These are phyloP conservation scores for Coboldia fuscipes DNA, from an alignment of 1,140 invertebrate genomes.

Conservation along the genomic window DNA sequence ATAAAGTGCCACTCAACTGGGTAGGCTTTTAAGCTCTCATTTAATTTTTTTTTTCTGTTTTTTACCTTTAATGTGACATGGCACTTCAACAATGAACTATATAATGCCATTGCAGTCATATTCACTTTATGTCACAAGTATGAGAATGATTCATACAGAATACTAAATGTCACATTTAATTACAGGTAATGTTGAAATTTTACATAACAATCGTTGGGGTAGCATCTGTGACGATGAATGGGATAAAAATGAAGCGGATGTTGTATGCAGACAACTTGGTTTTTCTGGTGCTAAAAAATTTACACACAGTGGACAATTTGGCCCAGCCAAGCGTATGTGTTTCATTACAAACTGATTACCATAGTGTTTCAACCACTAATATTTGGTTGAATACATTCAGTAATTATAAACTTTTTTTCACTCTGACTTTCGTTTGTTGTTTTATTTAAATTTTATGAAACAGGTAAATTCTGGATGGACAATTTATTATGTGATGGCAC, in stretches of 20 bases:
- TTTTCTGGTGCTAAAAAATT: constrained; percentile 32
- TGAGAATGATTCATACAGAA: no score
- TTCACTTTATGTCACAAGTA: no score
- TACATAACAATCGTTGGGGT: constrained; percentile 68
- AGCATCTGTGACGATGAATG: constrained; percentile 84
- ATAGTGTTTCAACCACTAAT: neutral
- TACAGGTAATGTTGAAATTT: constrained; percentile 73
- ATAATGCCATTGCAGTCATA: no score
- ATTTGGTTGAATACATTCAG: neutral
- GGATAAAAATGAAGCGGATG: constrained; percentile 56
- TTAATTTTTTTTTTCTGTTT: no score
- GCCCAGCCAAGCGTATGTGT: constrained; percentile 44
- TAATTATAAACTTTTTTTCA: neutral
- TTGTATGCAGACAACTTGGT: constrained; percentile 64
- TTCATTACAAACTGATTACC: neutral
- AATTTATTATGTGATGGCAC: constrained; percentile 66
- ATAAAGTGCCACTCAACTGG: no score
- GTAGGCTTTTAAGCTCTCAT: no score
- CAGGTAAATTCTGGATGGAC: constrained; percentile 73
- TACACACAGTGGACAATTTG: constrained; percentile 54
- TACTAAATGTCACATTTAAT: no score
- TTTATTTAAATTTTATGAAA: constrained; percentile 6
- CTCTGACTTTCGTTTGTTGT: neutral
- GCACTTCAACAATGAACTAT: no score
- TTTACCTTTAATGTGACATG: no score